Base-by-base conservation (phyloP, 1,140 invertebrate genomes). In the Nephotettix cincticeps region DNA sequence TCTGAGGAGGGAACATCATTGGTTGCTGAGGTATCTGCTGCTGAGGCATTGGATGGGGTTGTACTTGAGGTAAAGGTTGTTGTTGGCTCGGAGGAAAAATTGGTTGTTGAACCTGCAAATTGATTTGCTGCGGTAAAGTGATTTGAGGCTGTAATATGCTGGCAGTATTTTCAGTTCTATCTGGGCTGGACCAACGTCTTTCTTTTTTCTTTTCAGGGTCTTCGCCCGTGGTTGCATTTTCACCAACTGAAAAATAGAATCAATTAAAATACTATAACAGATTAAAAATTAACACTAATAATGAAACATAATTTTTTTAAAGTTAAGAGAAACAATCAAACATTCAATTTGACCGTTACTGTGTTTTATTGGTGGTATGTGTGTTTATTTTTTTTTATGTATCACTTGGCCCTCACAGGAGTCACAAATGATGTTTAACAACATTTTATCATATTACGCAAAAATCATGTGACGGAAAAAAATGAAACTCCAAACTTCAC, bases 131-230 rank as follows among this genome's bases (percentile, higher is more conserved):
- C 21, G 29, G 70, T 28, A 71, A 51, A 0, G 56, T 61, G 32
- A 40, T 66, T 14, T 56, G 66, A 23, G 47, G 70, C 43, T 56
- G 30, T n/a, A 1, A 81, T 77, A 74, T 78, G 79, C 40, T 82
- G 79, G 30, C 79, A 75, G 23, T 47, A 51, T 32, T 51, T 13
- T 14, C 2, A 17, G 14, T 23, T 17, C 25, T 6, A n/a, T 65
- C 61, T 30, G 61, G 61, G 28, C 61, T 65, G 19, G 61, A 65
- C 61, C 61, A 65, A 25, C 21, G 77, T 32, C 78, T 77, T 6
- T 82, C 81, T 1, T 75, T 79, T 43, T 77, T 79, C 74, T 78
- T 80, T 68, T 79, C 74, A 30, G n/a, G 19, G 19, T 32, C 30
- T 32, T 65, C 61, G 17, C 3, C n/a, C n/a, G n/a, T 17, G n/a